Conservation (phyloP, 1,140 invertebrate species). For the Trichonephila inaurata region DNA sequence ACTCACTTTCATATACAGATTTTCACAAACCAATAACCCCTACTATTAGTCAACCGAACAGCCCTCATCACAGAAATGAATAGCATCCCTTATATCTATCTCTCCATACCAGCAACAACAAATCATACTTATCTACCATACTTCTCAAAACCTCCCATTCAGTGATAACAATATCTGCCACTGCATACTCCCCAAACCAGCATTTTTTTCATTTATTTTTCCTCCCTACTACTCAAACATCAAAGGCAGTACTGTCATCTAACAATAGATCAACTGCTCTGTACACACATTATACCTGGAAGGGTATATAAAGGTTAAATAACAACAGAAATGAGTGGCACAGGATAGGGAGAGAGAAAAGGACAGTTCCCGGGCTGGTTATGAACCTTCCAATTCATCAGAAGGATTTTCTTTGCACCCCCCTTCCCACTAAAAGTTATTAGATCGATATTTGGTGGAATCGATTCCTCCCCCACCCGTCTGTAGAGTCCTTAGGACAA, state of each 20-base stretch:
- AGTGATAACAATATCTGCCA: not conserved
- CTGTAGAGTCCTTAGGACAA: not conserved
- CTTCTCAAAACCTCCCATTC: constrained; percentile 1
- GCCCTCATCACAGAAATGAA: not conserved
- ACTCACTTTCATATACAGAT: not conserved
- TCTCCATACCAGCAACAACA: not conserved
- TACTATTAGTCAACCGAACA: not conserved
- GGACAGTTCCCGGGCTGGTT: not conserved
- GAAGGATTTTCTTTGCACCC: constrained; percentile 38
- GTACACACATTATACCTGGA: constrained; percentile 26
- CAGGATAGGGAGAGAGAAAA: not conserved
- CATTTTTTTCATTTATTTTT: not conserved
- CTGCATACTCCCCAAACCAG: not conserved
- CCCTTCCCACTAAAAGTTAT: not conserved
- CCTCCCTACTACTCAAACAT: not conserved
- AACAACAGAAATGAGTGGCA: constrained; percentile 22
- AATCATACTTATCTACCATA: not conserved
- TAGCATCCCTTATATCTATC: not conserved
- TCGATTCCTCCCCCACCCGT: constrained; percentile 21
- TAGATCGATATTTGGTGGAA: constrained; percentile 42
- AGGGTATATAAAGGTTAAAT: constrained; percentile 32
- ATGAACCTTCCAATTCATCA: constrained; percentile 52
- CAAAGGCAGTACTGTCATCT: not conserved
- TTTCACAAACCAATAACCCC: not conserved
- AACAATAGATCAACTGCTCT: constrained; percentile 29